These are phyloP conservation scores for Andricus grossulariae DNA, from an alignment of 1,140 invertebrate genomes.

Conservation along the genomic window DNA sequence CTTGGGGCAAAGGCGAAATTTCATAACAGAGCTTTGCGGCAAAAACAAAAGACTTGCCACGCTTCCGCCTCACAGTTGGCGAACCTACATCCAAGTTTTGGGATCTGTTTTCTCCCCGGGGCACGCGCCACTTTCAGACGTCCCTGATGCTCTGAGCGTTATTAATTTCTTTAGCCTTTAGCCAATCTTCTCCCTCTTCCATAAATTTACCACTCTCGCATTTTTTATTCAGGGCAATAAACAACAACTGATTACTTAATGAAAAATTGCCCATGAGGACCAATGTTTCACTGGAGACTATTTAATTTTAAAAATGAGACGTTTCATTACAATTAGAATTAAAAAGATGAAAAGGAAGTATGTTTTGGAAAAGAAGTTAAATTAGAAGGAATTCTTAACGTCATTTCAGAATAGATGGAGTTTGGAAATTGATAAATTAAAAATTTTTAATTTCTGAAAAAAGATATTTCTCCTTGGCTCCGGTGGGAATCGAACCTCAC, in stretches of 20 bases:
- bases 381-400: too few species aligned
- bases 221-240: background rate
- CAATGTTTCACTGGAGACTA: too few species aligned
- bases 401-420: too few species aligned
- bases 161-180: slow-evolving; percentile 20
- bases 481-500: too few species aligned
- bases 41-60: slow-evolving; percentile 14
- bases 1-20: slow-evolving; percentile 9
- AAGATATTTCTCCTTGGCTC: too few species aligned
- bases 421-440: too few species aligned
- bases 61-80: background rate
- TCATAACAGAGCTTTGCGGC: slow-evolving; percentile 25
- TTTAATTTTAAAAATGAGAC: too few species aligned
- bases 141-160: background rate
- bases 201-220: background rate
- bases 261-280: too few species aligned
- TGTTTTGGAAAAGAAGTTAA: too few species aligned
- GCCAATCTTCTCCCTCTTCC: background rate
- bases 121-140: slow-evolving; percentile 15
- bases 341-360: too few species aligned
- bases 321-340: too few species aligned
- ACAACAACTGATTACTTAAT: background rate
- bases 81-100: slow-evolving; percentile 7
- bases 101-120: slow-evolving; percentile 11
- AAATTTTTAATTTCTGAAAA: too few species aligned